Conservation (phyloP, 2,797 vertebrate genomes). For the Neosalanx taihuensis region DNA sequence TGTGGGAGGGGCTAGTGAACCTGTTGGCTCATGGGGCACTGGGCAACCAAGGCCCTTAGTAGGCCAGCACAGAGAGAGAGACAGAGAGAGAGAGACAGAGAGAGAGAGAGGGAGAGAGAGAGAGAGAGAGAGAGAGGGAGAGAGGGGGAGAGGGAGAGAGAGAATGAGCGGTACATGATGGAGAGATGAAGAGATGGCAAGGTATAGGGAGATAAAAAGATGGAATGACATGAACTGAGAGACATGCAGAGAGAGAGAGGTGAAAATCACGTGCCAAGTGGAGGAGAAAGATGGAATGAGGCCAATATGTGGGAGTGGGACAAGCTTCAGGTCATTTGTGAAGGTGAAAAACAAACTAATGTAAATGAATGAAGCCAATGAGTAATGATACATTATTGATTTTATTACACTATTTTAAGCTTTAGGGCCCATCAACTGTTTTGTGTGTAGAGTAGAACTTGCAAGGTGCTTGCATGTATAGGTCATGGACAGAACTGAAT, state of each 20-base stretch:
- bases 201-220: not conserved
- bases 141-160: not conserved
- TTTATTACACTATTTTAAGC: no score
- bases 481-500: not conserved
- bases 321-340: no score
- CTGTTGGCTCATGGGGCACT: conserved; percentile 39
- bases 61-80: conserved; percentile 20
- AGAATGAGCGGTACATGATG: not conserved
- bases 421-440: no score
- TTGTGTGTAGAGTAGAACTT: no score
- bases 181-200: not conserved
- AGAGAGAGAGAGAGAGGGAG: not conserved
- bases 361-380: no score
- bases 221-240: not conserved
- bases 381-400: no score
- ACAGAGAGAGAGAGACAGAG: conserved; percentile 8
- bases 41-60: conserved; percentile 11
- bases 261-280: no score
- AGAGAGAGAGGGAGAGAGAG: conserved; percentile 1
- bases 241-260: not conserved
- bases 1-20: conserved; percentile 35
- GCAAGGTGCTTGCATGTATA: not conserved
- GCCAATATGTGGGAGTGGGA: no score
- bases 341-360: no score
- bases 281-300: no score